Base-by-base conservation (phyloP, 1,140 invertebrate genomes). In the Camponotus pennsylvanicus region DNA sequence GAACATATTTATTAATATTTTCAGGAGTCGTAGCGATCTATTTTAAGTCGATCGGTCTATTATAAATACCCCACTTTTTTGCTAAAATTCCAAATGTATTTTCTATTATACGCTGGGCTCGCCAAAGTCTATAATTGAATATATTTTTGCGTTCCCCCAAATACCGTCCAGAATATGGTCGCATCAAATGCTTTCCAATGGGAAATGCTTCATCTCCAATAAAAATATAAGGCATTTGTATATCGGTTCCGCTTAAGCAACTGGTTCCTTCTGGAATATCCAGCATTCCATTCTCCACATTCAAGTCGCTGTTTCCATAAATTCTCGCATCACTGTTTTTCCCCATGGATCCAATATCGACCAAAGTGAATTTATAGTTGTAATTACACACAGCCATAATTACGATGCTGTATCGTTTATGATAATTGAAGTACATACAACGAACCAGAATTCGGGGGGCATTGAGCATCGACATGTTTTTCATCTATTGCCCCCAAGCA, bases 101-200 rank as follows among this genome's bases (percentile, higher is more conserved):
- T 52, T 71, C 69, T 71, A 71, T 71, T 49, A 71, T 52, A 71
- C 42, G 69, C 21, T 42, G 69, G 15, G 69, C 27, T 71, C 69
- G 69, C 42, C 42, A 71, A 49, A 71, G 42, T 18, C 27, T 71
- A 32, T 71, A 71, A 71, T 71, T 71, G 3, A 71, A 71, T 52
- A 71, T 52, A 1, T 71, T 71, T 52, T 71, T 52, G 42, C 13
- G 42, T 52, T 71, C 7, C 3, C 4, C 69, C n/a, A 71, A 0
- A 71, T 71, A 71, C 2, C 21, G 4, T 27, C 69, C 69, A n/a
- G 42, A 52, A 71, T 71, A 71, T 27, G 69, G 45, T 8, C 69
- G 42, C 69, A 71, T 71, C 1, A 71, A 71, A 71, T 71, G 69
- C 21, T 71, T 52, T 71, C 15, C 27, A 71, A 71, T 0, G 3